These are phyloP conservation scores for Mellivora capensis DNA, from an alignment of 2,113 vertebrate genomes.

Conservation along the genomic window DNA sequence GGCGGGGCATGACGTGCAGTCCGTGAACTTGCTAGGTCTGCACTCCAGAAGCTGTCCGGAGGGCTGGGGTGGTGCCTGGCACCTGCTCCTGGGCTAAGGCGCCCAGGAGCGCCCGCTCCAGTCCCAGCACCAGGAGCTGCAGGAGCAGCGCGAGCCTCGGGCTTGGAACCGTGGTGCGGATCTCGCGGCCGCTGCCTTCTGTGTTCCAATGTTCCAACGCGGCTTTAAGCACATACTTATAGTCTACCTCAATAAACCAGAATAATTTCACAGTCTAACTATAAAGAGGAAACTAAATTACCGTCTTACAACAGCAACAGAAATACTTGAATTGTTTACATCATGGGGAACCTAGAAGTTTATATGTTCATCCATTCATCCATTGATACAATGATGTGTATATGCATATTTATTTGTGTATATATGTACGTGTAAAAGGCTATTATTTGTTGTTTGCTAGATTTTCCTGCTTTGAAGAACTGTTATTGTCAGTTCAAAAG, in stretches of 20 bases:
- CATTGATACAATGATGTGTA: neutral
- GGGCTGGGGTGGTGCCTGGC: constrained; percentile 70
- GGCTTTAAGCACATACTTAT: neutral
- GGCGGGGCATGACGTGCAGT: constrained; percentile 62
- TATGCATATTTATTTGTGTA: neutral
- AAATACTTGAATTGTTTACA: neutral
- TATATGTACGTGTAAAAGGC: neutral
- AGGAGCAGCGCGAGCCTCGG: fast-evolving
- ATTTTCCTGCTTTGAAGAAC: neutral
- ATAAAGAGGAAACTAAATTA: neutral
- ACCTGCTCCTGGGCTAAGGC: neutral
- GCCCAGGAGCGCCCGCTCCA: neutral
- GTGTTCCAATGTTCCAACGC: neutral
- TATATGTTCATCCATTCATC: neutral
- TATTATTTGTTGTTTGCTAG: neutral
- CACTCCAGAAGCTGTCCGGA: constrained; percentile 67
- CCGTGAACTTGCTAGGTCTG: constrained; percentile 77
- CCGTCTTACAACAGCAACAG: neutral
- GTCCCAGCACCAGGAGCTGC: neutral
- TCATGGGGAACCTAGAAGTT: neutral
- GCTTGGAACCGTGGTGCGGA: neutral
- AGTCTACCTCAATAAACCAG: neutral
- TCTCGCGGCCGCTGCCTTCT: neutral
- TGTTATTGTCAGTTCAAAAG: neutral
- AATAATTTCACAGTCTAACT: neutral